A percentile compares a stretch with the other conserved stretches of the same genome.
Conservation (phyloP, 1,140 invertebrate species). For the Leptopilina clavipes region DNA sequence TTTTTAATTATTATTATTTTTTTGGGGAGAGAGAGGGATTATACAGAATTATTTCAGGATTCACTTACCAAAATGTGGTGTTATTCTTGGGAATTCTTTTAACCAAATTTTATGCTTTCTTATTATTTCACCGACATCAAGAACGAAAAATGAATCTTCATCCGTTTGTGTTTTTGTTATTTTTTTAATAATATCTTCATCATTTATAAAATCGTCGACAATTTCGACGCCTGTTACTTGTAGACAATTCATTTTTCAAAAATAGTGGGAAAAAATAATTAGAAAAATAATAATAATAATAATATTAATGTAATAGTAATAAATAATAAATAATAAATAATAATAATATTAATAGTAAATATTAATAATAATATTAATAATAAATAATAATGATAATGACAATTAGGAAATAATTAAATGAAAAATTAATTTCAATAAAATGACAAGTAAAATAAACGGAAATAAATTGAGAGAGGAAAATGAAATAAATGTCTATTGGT, state of each 20-base stretch:
- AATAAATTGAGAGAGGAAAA: too few species aligned
- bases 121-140: conserved; percentile 80
- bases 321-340: too few species aligned
- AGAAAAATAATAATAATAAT: too few species aligned
- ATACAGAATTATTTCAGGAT: background rate
- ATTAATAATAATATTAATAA: too few species aligned
- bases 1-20: too few species aligned
- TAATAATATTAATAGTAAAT: too few species aligned
- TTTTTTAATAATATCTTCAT: conserved; percentile 61
- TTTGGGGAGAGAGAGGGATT: too few species aligned
- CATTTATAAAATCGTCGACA: conserved; percentile 61
- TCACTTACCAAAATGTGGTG: conserved; percentile 78
- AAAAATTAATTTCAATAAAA: too few species aligned
- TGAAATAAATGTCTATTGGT: too few species aligned
- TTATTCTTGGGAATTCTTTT: conserved; percentile 78
- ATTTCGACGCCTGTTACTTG: conserved; percentile 53
- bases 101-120: conserved; percentile 80
- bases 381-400: background rate
- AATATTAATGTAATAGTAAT: too few species aligned
- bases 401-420: background rate
- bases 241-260: conserved; percentile 1
- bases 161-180: conserved; percentile 67
- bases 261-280: too few species aligned
- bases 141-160: conserved; percentile 81
- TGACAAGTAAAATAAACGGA: too few species aligned